Evolutionary conservation across 2,888 invertebrate species (phyloP).

Genomic region (Notodonta ziczac): DNA sequence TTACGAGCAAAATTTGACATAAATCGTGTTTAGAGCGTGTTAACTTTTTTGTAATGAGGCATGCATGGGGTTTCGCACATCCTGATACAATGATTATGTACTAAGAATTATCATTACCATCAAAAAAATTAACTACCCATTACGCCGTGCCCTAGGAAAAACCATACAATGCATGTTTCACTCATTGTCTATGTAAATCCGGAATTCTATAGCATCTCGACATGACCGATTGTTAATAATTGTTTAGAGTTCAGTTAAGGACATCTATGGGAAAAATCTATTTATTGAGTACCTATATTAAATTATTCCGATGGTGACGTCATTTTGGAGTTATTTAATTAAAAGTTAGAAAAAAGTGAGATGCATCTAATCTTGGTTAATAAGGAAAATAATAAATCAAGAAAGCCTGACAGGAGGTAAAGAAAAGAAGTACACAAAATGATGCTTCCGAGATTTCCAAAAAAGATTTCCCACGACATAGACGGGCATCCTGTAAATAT

Average conservation of each 20-base stretch:
- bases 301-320: too few relatives aligned
- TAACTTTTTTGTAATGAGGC: slow-evolving; percentile 48
- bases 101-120: slow-evolving; percentile 50
- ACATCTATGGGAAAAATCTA: too few relatives aligned
- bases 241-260: too few relatives aligned
- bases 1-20: too few relatives aligned
- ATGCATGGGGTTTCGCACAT: slow-evolving; percentile 57
- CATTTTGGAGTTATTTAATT: too few relatives aligned
- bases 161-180: slow-evolving; percentile 48
- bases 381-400: slow-evolving; percentile 1
- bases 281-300: too few relatives aligned
- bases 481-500: slow-evolving; percentile 23
- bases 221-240: slow-evolving; percentile 48
- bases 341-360: background rate
- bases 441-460: background rate
- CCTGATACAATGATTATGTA: slow-evolving; percentile 63
- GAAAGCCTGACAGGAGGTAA: background rate
- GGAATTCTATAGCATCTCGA: slow-evolving; percentile 47
- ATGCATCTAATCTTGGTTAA: background rate
- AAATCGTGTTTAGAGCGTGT: too few relatives aligned
- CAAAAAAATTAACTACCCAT: slow-evolving; percentile 19
- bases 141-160: slow-evolving; percentile 59
- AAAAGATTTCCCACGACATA: background rate
- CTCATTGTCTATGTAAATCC: slow-evolving; percentile 70
- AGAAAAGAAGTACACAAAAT: background rate